Evolutionary conservation across 2,888 invertebrate genomes (phyloP), one percentile per base, ranked within the genome.

Genomic region (Bombylius discolor): DNA sequence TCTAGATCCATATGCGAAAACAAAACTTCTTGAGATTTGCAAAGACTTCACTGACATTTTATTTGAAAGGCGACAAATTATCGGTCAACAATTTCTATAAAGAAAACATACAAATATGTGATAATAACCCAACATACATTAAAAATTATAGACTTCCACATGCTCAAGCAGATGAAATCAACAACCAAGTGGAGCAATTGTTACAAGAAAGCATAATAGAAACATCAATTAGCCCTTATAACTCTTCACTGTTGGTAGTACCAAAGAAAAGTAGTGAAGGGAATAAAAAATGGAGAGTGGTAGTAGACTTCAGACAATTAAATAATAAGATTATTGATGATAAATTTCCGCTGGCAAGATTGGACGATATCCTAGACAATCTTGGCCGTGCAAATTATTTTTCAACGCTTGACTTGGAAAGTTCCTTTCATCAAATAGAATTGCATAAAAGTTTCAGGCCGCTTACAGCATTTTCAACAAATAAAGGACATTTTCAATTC

Each of bases 171-270:
- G 32, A 47, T 3, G 56, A 56, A 53, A 55, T 58, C 8, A 47
- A 56, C n/a, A 33, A 32, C 5, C 66, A 68, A 62, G 62, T 66
- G 5, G 45, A 61, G 46, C 60, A 65, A 57, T 61, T 67, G 62
- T 47, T 66, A 49, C 34, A 60, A 13, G 53, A 66, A 56, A 57
- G 58, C 1, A 66, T 69, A 5, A 67, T 69, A 31, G 47, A 55
- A 55, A 63, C 60, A 9, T 63, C 64, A 31, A 49, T 32, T 5
- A 56, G 56, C 36, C 64, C 66, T 55, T 62, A 61, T 57, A 52
- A 58, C 55, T 51, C 52, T 45, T 56, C 65, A 32, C 47, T 65
- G 48, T 57, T 64, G 62, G 47, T 63, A 31, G 64, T 62, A 8
- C 66, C 67, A 0, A 49, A 49, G 8, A 33, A 49, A 13, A 11